Base-by-base conservation (phyloP, 2,888 invertebrate species). In the Noctua pronuba region DNA sequence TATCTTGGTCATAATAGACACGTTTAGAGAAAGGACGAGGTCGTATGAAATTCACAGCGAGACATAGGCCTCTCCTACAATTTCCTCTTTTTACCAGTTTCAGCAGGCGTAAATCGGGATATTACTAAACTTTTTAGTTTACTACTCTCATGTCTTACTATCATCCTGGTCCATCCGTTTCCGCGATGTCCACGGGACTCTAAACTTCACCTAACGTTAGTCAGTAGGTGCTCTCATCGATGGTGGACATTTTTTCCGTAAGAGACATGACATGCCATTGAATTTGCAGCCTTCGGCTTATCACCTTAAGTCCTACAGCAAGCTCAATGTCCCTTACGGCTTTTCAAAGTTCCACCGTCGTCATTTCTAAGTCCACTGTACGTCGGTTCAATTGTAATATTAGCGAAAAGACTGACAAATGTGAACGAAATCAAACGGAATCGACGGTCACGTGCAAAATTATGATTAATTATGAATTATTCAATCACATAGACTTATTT, bases 401-500 rank as follows among this genome's bases (percentile, higher is more conserved):
- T 93, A 92, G 92, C 89, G 88, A 92, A 92, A 94, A 95, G 95
- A 95, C 94, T 94, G 95, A 95, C 89, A 90, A 90, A 91, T 90
- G 90, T 92, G 92, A 94, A 94, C 93, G 94, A 94, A 94, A 92
- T 82, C 84, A 82, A 86, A 85, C 89, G 90, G 90, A 90, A 89
- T 89, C 89, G 89, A 89, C 87, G 89, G 89, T 83, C 92, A 93
- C 93, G 91, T 92, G 93, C 94, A 92, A 91, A 93, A 92, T 90
- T 91, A 92, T 91, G 91, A 93, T 88, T 88, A 88, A 88, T 87
- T 87, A 88, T 87, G 83, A 88, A 90, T 89, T 93, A 94, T 94
- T 94, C 93, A 93, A 94, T 94, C 95, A 95, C 94, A 95, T 95
- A 95, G 95, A 94, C 91, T 93, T 95, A 94, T 95, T 92, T 94